Percentiles rank a stretch among this genome's conserved stretches.
Evolutionary conservation across 2,113 vertebrate species (phyloP).

Genomic region (Aspidoscelis tigris): DNA sequence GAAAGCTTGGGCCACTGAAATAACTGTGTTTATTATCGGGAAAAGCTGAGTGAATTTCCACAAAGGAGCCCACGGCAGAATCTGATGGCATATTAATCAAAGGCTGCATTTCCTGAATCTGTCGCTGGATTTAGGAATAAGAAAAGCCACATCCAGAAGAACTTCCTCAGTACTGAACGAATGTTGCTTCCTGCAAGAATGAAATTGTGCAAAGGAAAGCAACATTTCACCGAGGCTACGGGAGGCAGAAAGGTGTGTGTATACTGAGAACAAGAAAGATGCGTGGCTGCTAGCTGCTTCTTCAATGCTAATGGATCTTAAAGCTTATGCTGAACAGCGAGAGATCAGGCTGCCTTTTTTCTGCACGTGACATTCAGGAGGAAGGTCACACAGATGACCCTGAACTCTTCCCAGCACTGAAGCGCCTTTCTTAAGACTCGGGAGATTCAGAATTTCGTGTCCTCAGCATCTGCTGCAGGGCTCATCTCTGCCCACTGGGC

Average conservation of each 20-base stretch:
- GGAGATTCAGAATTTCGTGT: not conserved
- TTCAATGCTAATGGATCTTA: not conserved
- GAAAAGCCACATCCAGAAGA: not conserved
- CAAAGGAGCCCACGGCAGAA: not conserved
- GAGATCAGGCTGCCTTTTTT: not conserved
- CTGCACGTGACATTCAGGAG: not conserved
- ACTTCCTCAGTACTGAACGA: not conserved
- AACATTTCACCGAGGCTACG: too few relatives aligned
- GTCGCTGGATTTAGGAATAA: not conserved
- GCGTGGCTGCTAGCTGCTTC: not conserved
- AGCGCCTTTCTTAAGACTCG: not conserved
- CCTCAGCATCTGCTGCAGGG: not conserved
- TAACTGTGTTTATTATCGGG: not conserved
- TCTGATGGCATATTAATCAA: not conserved
- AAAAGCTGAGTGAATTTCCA: not conserved
- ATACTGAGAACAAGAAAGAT: not conserved
- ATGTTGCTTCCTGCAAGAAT: not conserved
- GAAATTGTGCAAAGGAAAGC: not conserved
- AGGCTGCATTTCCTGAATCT: not conserved
- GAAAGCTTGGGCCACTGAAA: not conserved
- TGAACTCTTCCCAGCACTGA: not conserved
- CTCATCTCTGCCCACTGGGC: not conserved
- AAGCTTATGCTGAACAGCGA: not conserved
- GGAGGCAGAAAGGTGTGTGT: not conserved
- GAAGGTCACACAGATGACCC: not conserved